Evolutionary conservation across 2,888 invertebrate species (phyloP).

Genomic region (Nymphalis polychloros): DNA sequence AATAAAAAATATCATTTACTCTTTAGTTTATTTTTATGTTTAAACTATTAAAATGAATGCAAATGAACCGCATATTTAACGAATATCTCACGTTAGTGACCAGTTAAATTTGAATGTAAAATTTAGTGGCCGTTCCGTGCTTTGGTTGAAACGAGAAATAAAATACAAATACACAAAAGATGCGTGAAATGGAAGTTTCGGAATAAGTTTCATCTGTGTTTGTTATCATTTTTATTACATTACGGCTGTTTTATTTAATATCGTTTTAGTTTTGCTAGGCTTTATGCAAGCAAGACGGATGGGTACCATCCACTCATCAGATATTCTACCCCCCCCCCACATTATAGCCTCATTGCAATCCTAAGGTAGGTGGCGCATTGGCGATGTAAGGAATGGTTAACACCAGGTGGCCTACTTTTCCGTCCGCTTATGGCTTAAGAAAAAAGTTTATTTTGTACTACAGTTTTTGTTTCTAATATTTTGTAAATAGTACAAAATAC

Average conservation of each 20-base stretch:
- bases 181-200: background rate
- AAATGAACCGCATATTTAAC: slow-evolving; percentile 34
- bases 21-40: slow-evolving; percentile 17
- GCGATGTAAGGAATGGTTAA: too few relatives aligned
- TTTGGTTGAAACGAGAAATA: slow-evolving; percentile 5
- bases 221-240: background rate
- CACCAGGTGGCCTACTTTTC: too few relatives aligned
- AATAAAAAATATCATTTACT: too few relatives aligned
- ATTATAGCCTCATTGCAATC: too few relatives aligned
- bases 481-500: too few relatives aligned
- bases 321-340: too few relatives aligned
- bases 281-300: too few relatives aligned
- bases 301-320: too few relatives aligned
- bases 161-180: slow-evolving; percentile 11
- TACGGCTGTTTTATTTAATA: background rate
- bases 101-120: slow-evolving; percentile 27
- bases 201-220: background rate
- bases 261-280: background rate
- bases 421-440: too few relatives aligned
- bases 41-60: slow-evolving; percentile 34
- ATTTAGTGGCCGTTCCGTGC: slow-evolving; percentile 19
- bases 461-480: too few relatives aligned
- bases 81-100: slow-evolving; percentile 31
- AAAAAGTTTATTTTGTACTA: too few relatives aligned
- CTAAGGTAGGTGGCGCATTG: too few relatives aligned